phyloP scores from a whole-genome alignment of 1,140 invertebrate species.

The Lepidurus apus region DNA sequence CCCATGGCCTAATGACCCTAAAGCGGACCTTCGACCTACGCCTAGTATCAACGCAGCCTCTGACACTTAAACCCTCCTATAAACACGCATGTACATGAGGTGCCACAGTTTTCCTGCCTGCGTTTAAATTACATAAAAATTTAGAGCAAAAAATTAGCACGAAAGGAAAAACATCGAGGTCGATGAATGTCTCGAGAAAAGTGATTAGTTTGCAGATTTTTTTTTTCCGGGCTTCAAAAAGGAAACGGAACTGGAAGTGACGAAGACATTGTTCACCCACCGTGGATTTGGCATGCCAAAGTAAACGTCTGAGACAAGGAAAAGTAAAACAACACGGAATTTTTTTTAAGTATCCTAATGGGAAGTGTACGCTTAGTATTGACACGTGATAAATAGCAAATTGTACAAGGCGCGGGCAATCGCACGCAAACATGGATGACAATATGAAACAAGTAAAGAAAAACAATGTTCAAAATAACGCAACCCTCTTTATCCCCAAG shows the following conservation, averaged over 20 bases:
- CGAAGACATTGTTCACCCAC: neutral
- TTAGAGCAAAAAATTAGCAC: neutral
- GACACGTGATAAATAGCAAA: constrained; percentile 22
- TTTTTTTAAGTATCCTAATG: neutral
- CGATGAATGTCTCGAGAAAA: neutral
- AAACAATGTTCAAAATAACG: neutral
- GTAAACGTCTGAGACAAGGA: neutral
- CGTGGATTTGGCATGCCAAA: neutral
- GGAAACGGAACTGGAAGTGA: neutral
- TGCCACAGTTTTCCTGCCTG: neutral
- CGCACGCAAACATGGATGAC: constrained; percentile 13
- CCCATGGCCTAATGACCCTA: neutral
- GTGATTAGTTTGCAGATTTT: neutral
- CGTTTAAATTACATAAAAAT: neutral
- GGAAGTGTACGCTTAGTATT: constrained; percentile 8
- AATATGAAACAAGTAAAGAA: constrained; percentile 8
- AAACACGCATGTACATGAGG: neutral
- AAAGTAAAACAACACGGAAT: neutral
- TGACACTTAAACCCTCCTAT: neutral
- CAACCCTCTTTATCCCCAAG: neutral
- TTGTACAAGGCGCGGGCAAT: constrained; percentile 9
- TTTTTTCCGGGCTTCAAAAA: neutral
- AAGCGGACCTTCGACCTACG: constrained; percentile 17
- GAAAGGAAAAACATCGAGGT: neutral
- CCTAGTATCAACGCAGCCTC: neutral